A percentile compares a stretch with the other conserved stretches of the same genome.
Evolutionary conservation across 2,113 vertebrate species (phyloP).

Genomic region (Polyodon spathula): DNA sequence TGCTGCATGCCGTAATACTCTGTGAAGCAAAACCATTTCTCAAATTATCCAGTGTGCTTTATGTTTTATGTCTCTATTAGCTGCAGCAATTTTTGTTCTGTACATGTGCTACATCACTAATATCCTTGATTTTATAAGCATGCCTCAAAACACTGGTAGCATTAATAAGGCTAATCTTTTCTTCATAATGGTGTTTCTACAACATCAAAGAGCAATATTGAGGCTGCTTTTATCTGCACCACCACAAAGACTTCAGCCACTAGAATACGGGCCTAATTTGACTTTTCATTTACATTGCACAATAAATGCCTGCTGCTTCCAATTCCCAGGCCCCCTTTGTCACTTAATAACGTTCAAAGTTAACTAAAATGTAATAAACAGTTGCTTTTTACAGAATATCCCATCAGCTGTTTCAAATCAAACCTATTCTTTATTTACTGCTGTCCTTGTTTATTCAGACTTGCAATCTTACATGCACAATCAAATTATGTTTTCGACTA

Average conservation of each 20-base stretch:
- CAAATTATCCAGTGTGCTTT: neutral
- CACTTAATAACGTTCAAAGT: constrained; percentile 9
- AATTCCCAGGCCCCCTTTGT: constrained; percentile 3
- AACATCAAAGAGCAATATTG: constrained; percentile 20
- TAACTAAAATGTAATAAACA: constrained; percentile 3
- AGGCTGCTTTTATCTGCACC: constrained; percentile 19
- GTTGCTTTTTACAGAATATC: constrained; percentile 9
- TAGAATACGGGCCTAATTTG: too few species aligned
- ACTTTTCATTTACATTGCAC: too few species aligned
- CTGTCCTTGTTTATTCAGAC: constrained; percentile 10
- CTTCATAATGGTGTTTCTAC: constrained; percentile 13
- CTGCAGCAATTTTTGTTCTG: neutral
- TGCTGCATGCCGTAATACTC: neutral
- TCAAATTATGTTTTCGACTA: neutral
- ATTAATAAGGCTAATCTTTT: constrained; percentile 17
- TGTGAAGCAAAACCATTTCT: neutral
- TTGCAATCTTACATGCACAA: constrained; percentile 3
- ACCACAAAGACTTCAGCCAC: constrained; percentile 3
- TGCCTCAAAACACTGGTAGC: constrained; percentile 16
- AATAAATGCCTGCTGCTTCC: constrained; percentile 18
- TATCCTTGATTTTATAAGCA: neutral
- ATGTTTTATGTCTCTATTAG: constrained; percentile 2
- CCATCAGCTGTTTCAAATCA: constrained; percentile 14
- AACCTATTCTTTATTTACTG: constrained; percentile 13
- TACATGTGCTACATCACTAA: neutral